These are phyloP conservation scores for Clarias batrachus DNA, from an alignment of 2,113 vertebrate species.

Conservation along the genomic window DNA sequence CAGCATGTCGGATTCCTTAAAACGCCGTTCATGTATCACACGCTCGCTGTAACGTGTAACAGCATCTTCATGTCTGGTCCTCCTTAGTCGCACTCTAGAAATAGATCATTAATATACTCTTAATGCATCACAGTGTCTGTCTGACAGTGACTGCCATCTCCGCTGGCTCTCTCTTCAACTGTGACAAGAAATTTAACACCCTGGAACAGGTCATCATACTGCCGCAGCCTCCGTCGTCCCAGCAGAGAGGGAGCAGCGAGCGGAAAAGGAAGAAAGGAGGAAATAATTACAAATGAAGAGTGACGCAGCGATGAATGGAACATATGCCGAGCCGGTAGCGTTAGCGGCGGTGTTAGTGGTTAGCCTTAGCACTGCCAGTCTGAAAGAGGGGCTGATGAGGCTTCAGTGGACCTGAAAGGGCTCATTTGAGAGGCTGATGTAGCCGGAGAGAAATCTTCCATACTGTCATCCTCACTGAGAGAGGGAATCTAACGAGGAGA, in stretches of 20 bases:
- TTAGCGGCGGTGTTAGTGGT: conserved; percentile 54
- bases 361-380: conserved; percentile 61
- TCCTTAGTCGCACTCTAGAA: conserved; percentile 27
- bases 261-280: conserved; percentile 73
- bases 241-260: conserved; percentile 72
- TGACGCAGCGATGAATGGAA: conserved; percentile 89
- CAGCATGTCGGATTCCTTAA: conserved; percentile 19
- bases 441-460: conserved; percentile 58
- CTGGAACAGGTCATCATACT: conserved; percentile 85
- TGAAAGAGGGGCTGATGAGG: conserved; percentile 84
- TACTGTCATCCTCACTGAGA: conserved; percentile 87
- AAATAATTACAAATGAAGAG: conserved; percentile 95
- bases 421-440: conserved; percentile 95
- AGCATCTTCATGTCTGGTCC: conserved; percentile 26
- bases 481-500: conserved; percentile 89
- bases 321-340: conserved; percentile 85
- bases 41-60: conserved; percentile 37
- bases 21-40: conserved; percentile 26
- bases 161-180: conserved; percentile 73
- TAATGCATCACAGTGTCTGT: conserved; percentile 79
- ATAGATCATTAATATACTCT: conserved; percentile 55
- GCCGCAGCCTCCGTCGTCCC: conserved; percentile 78
- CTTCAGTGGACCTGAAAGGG: conserved; percentile 89
- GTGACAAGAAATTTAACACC: conserved; percentile 83
- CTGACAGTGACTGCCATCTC: conserved; percentile 81